Base-by-base conservation (phyloP, 2,888 invertebrate genomes). In the Rhagophthalmus giganteus region DNA sequence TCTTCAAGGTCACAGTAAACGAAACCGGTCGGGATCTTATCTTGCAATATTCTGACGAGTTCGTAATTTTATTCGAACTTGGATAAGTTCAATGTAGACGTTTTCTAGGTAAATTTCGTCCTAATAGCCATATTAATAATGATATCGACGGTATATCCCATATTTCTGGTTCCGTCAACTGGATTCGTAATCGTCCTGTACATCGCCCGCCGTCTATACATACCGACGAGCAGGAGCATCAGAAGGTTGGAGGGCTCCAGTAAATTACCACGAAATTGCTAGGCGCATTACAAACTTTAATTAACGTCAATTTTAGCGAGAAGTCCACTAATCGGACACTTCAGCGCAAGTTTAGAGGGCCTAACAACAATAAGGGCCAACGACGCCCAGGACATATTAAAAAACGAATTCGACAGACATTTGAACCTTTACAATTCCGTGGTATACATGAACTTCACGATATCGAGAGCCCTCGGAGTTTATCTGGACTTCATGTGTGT, bases 141-240 rank as follows among this genome's bases (percentile, higher is more conserved):
- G 0, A 24, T 52, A 8, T 27, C 41, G 6, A 34, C 46, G 2
- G 82, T 88, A 2, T 85, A 88, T 62, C 82, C 84, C 2, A 79
- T 82, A 74, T 78, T 87, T 2, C 61, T 87, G 30, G 68, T 84
- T 2, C 84, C 86, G 0, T 83, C 86, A 0, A 72, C 78, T 0
- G 66, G 83, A 2, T 79, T 90, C 2, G 79, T 80, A 0, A 54
- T 80, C 1, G 61, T 86, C 6, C 84, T 90, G 66, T 80, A 80
- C 46, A 68, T 79, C 7, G 69, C 88, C 10, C 69, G 89, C 10
- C 72, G 76, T 1, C 76, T 86, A 58, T 90, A 87, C 73, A 74
- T 90, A 7, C 68, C 77, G 13, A 87, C 87, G n/a, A 85, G 87
- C 6, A 73, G 88, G 9, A 86, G 85, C 62, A 72, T 90, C 20